Conservation (phyloP, 2,797 vertebrate genomes). For the Ctenosaura bakeri region DNA sequence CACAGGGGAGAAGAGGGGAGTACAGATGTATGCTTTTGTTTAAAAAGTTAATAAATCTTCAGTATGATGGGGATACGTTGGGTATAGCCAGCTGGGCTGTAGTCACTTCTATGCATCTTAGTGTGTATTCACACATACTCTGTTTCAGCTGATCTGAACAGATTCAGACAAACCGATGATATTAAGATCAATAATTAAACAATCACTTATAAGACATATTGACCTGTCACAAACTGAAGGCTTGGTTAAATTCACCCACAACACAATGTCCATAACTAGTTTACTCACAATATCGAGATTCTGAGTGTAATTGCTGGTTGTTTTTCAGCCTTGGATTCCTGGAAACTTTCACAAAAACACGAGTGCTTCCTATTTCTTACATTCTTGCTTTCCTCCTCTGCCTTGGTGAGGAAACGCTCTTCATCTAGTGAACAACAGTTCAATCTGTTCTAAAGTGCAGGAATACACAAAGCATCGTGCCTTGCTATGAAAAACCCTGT, state of each 20-base stretch:
- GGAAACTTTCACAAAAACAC: constrained; percentile 35
- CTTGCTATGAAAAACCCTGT: constrained; percentile 71
- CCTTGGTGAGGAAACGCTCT: constrained; percentile 60
- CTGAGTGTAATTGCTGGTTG: constrained; percentile 83
- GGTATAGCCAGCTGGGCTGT: neutral
- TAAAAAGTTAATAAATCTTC: constrained; percentile 12
- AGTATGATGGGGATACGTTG: constrained; percentile 2
- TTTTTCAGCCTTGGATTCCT: constrained; percentile 69
- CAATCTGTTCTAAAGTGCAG: constrained; percentile 75
- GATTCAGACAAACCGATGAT: neutral
- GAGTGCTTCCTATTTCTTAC: constrained; percentile 55
- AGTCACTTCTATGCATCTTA: constrained; percentile 12
- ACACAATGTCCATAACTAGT: constrained; percentile 28
- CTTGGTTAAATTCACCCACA: neutral
- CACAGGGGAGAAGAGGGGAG: neutral
- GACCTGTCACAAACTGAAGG: neutral
- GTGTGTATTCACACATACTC: neutral
- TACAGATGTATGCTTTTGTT: neutral
- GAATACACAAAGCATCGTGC: constrained; percentile 79
- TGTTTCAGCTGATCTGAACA: neutral
- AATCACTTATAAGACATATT: neutral
- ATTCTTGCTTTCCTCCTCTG: constrained; percentile 55
- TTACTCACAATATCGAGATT: constrained; percentile 91
- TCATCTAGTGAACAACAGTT: constrained; percentile 70
- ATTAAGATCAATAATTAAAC: neutral